A percentile compares a stretch with the other conserved stretches of the same genome.
Evolutionary conservation across 2,797 vertebrate species (phyloP).

Genomic region (Molothrus ater): DNA sequence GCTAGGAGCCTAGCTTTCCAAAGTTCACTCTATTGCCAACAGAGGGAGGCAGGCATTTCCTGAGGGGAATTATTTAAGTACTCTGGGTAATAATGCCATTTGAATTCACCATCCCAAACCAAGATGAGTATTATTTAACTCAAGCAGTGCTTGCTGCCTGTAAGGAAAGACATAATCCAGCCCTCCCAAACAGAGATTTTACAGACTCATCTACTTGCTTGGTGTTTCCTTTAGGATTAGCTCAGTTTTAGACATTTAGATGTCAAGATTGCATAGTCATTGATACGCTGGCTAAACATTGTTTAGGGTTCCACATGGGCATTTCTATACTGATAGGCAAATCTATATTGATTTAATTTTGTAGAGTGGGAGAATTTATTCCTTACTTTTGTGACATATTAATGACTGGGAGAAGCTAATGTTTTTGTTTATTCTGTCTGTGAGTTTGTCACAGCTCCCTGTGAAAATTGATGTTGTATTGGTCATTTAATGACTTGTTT

Average conservation of each 20-base stretch:
- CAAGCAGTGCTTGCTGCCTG: neutral
- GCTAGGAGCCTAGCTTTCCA: neutral
- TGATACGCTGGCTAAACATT: neutral
- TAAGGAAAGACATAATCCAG: neutral
- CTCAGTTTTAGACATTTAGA: neutral
- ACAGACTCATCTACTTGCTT: neutral
- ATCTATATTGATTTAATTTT: conserved; percentile 19
- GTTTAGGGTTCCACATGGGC: neutral
- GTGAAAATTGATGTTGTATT: neutral
- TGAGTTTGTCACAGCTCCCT: neutral
- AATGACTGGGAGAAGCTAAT: neutral
- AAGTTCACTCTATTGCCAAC: neutral
- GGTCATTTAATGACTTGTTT: neutral
- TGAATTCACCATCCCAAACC: neutral
- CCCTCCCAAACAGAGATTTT: neutral
- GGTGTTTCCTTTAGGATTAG: neutral
- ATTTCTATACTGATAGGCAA: neutral
- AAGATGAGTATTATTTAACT: neutral
- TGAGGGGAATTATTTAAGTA: neutral
- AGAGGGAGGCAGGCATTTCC: neutral
- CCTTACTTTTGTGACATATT: neutral
- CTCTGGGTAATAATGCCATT: neutral
- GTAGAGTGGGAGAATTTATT: neutral
- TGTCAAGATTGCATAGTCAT: neutral
- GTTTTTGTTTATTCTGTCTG: neutral